phyloP scores from a whole-genome alignment of 2,888 invertebrate genomes.

The Dasysyrphus tricinctus region DNA sequence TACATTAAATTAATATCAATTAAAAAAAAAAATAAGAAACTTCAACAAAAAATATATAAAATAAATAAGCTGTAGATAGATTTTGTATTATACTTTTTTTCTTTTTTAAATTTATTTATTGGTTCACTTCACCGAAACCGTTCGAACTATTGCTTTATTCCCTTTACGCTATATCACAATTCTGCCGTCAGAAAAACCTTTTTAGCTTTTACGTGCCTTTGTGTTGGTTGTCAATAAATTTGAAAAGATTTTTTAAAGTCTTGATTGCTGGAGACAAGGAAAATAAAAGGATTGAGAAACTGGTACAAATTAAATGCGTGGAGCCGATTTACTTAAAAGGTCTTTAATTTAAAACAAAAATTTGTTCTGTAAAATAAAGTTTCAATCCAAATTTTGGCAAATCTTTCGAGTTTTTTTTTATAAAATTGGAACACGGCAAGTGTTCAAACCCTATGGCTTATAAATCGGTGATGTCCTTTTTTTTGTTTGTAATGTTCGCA shows the following conservation, averaged over 20 bases:
- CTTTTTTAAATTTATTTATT: conserved; percentile 27
- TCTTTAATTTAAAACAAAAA: too few relatives aligned
- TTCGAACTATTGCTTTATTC: conserved; percentile 54
- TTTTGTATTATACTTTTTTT: background rate
- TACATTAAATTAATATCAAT: conserved; percentile 26
- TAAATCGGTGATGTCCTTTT: too few relatives aligned
- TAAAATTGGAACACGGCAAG: too few relatives aligned
- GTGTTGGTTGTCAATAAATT: conserved; percentile 44
- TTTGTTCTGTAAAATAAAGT: too few relatives aligned
- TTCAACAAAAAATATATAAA: conserved; percentile 11
- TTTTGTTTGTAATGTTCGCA: too few relatives aligned
- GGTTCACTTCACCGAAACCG: conserved; percentile 64
- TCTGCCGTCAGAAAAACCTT: conserved; percentile 45
- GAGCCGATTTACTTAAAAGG: too few relatives aligned
- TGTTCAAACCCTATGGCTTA: too few relatives aligned
- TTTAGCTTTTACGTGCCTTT: conserved; percentile 44
- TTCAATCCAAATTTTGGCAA: too few relatives aligned
- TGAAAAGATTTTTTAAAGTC: conserved; percentile 44
- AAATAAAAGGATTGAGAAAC: background rate
- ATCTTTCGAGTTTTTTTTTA: too few relatives aligned
- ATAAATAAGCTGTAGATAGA: conserved; percentile 29
- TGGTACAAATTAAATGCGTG: background rate
- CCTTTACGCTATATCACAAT: conserved; percentile 72
- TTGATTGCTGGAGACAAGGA: conserved; percentile 14
- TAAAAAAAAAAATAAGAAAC: background rate